phyloP scores from a whole-genome alignment of 1,140 invertebrate species.

The Drosophila nigromelanica region DNA sequence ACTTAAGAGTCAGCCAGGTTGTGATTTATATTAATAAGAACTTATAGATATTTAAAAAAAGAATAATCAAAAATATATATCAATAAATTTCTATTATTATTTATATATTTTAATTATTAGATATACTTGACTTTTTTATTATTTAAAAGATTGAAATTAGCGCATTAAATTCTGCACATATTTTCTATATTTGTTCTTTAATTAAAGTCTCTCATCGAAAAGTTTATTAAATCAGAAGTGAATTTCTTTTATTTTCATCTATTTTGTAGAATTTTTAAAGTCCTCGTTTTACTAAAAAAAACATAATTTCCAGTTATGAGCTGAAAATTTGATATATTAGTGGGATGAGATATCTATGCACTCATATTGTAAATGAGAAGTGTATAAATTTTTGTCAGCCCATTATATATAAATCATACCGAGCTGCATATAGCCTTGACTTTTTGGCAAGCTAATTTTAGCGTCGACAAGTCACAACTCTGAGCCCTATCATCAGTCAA shows the following conservation, averaged over 20 bases:
- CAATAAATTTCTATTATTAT: too few relatives aligned
- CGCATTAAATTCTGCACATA: too few relatives aligned
- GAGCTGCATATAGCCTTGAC: neutral
- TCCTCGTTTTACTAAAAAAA: neutral
- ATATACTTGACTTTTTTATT: too few relatives aligned
- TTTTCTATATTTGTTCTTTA: too few relatives aligned
- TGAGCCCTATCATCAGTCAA: slow-evolving; percentile 38
- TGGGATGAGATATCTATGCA: neutral
- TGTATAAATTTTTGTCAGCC: slow-evolving; percentile 47
- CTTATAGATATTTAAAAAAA: too few relatives aligned
- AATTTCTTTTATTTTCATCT: too few relatives aligned
- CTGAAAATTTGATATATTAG: slow-evolving; percentile 29
- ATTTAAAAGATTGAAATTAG: too few relatives aligned
- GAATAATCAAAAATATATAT: too few relatives aligned
- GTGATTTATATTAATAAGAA: neutral
- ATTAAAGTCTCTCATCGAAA: too few relatives aligned
- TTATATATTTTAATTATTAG: too few relatives aligned
- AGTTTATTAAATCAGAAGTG: too few relatives aligned
- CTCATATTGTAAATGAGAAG: slow-evolving; percentile 31
- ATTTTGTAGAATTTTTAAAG: too few relatives aligned
- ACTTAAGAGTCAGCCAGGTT: neutral
- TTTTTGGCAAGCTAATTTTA: slow-evolving; percentile 37
- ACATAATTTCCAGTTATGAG: slow-evolving; percentile 25
- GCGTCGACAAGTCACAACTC: slow-evolving; percentile 32
- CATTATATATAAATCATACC: slow-evolving; percentile 21